phyloP scores from a whole-genome alignment of 2,113 vertebrate genomes.

The Murina feae region DNA sequence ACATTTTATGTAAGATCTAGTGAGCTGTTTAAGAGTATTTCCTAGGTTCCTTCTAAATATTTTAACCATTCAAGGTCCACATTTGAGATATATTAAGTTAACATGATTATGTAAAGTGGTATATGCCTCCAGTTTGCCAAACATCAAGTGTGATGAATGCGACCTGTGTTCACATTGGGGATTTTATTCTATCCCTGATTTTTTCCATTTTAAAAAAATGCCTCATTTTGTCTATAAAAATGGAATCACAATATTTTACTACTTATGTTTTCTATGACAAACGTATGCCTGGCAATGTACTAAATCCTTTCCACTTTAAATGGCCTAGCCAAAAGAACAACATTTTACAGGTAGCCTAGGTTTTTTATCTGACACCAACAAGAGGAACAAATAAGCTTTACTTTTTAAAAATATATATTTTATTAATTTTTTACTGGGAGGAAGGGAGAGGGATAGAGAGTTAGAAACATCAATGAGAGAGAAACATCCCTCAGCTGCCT shows the following conservation, averaged over 20 bases:
- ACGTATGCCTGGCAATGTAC: neutral
- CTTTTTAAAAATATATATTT: too few relatives aligned
- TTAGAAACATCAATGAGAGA: too few relatives aligned
- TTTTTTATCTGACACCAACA: neutral
- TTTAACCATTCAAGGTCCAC: neutral
- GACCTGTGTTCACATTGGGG: neutral
- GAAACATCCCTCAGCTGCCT: too few relatives aligned
- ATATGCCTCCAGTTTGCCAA: neutral
- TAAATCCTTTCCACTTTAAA: neutral
- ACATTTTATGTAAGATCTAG: neutral
- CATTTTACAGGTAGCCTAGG: neutral
- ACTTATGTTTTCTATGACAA: neutral
- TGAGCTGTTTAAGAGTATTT: neutral
- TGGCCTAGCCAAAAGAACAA: neutral
- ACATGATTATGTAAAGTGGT: neutral
- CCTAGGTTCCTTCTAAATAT: conserved; percentile 24
- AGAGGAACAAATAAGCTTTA: neutral
- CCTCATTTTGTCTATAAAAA: neutral
- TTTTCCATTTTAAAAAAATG: neutral
- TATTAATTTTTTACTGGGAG: too few relatives aligned
- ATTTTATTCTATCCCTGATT: neutral
- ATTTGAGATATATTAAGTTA: neutral
- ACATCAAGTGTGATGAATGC: neutral
- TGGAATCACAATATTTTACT: neutral
- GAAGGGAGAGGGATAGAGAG: too few relatives aligned